phyloP scores from a whole-genome alignment of 1,140 invertebrate species.

The Thrips palmi region DNA sequence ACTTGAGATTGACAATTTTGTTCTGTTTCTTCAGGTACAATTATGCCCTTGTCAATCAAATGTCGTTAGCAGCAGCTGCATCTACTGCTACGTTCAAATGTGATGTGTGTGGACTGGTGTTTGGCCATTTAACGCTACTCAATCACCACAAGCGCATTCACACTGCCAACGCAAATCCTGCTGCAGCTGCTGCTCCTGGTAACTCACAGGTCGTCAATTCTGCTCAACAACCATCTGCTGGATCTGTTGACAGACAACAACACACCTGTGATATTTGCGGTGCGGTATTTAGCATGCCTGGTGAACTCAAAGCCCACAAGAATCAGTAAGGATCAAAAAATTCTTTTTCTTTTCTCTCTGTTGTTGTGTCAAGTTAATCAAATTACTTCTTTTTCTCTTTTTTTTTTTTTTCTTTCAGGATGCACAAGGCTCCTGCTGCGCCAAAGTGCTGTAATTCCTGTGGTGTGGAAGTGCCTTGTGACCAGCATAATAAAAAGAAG shows the following conservation, averaged over 20 bases:
- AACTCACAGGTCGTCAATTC: too few species aligned
- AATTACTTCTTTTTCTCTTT: too few species aligned
- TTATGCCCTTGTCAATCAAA: slow-evolving; percentile 31
- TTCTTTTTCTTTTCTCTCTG: too few species aligned
- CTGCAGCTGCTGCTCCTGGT: slow-evolving; percentile 20
- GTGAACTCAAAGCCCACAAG: slow-evolving; percentile 20
- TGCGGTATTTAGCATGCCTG: slow-evolving; percentile 16
- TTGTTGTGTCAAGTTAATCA: too few species aligned
- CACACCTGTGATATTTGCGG: slow-evolving; percentile 19
- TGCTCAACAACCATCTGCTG: too few species aligned
- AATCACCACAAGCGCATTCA: slow-evolving; percentile 69
- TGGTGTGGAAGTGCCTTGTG: slow-evolving; percentile 25
- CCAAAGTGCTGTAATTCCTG: slow-evolving; percentile 27
- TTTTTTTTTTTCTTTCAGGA: too few species aligned
- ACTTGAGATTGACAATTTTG: too few species aligned
- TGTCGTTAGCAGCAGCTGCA: slow-evolving; percentile 38
- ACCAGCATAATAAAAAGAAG: slow-evolving; percentile 22
- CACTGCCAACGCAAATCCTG: slow-evolving; percentile 22
- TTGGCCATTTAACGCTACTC: slow-evolving; percentile 52
- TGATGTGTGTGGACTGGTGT: slow-evolving; percentile 66
- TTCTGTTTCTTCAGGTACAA: too few species aligned
- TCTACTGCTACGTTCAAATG: slow-evolving; percentile 68
- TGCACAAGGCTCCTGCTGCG: slow-evolving; percentile 10
- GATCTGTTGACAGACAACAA: too few species aligned
- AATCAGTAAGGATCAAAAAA: too few species aligned